Evolutionary conservation across 2,888 invertebrate genomes (phyloP), one percentile per base, ranked within the genome.

Genomic region (Autographa gamma): DNA sequence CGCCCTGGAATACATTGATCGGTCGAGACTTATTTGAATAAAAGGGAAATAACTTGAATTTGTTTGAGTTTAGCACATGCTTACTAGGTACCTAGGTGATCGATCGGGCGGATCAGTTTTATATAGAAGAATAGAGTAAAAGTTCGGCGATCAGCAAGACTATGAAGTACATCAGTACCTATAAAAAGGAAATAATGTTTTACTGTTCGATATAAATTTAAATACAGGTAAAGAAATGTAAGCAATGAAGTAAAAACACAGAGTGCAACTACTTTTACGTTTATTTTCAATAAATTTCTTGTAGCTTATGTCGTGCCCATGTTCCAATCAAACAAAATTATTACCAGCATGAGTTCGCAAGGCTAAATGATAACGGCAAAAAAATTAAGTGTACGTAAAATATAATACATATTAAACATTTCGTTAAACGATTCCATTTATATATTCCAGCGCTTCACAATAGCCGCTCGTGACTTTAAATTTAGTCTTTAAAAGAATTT

Each of bases 1-100:
- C 68, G 66, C 67, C 65, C 66, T 82, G 63, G 67, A 68, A 73
- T 78, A 77, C 72, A 76, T 71, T 60, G 78, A 73, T 75, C 70
- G 68, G 75, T 62, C 34, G 65, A 71, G 70, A 74, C 74, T 70
- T 77, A 85, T 86, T 83, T 81, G 66, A 81, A 83, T 85, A 82
- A 79, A 83, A 79, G 66, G 71, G 69, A 77, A 78, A 85, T 81
- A 84, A 74, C 71, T 74, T 59, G 63, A 75, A 72, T 71, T 75
- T 76, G 64, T 81, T 67, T 68, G 69, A 76, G 66, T 72, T 67
- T 65, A 58, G 34, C 41, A 64, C 59, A 66, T 58, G 63, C 63
- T 69, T 69, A 66, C 63, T 68, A 54, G 58, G 52, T 71, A 60
- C 25, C 9, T 63, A 61, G 52, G 14, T 48, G 60, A 31, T 65